Conservation (phyloP, 2,888 invertebrate genomes). For the Pterobdella sp. region DNA sequence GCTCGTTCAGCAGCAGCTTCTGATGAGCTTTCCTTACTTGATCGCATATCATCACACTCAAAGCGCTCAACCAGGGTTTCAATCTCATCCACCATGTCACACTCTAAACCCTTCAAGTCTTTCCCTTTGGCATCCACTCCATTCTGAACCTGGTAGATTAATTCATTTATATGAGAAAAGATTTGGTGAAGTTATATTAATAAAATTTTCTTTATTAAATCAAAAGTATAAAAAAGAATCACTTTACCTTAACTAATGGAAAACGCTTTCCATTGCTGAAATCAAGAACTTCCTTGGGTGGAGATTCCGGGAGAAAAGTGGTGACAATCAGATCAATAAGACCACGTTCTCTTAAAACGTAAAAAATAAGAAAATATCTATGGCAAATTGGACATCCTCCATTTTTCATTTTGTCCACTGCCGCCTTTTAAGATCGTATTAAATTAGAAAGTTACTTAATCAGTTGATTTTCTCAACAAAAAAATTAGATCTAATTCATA, state of each 20-base stretch:
- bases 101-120: constrained; percentile 44
- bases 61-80: constrained; percentile 47
- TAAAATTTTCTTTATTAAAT: no score
- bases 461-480: background rate
- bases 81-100: constrained; percentile 47
- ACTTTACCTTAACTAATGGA: constrained; percentile 37
- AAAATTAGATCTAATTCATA: background rate
- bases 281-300: constrained; percentile 38
- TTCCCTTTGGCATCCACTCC: constrained; percentile 36
- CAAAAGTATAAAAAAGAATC: no score
- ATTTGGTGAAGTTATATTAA: no score
- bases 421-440: constrained; percentile 54
- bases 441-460: background rate
- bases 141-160: constrained; percentile 36
- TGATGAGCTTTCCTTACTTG: constrained; percentile 31
- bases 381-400: constrained; percentile 98
- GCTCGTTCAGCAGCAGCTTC: constrained; percentile 55
- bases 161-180: no score
- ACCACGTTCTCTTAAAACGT: constrained; percentile 42
- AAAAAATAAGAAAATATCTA: constrained; percentile 88
- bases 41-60: constrained; percentile 43
- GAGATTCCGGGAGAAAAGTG: constrained; percentile 41
- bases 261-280: constrained; percentile 39
- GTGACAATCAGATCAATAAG: constrained; percentile 42
- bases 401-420: constrained; percentile 93